Evolutionary conservation across 37 sponge, comb jelly and placozoan genomes (phyloP).

Genomic region (Amphimedon queenslandica): DNA sequence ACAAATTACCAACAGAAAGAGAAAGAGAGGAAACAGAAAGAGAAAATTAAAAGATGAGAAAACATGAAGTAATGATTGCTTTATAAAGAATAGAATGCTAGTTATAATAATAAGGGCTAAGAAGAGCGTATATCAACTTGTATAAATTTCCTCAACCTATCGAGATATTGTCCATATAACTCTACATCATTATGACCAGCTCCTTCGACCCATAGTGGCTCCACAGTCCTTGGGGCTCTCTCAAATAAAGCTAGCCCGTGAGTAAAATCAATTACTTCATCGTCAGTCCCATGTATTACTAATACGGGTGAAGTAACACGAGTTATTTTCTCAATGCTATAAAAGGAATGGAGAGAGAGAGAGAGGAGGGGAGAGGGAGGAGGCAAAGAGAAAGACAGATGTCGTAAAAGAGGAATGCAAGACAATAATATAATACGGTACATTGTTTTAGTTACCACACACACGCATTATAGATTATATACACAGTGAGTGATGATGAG

Average conservation of each 20-base stretch:
- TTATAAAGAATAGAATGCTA: background rate
- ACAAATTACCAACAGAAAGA: no score
- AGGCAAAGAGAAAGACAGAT: background rate
- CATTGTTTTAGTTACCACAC: background rate
- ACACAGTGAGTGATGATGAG: background rate
- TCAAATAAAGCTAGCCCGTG: slow-evolving; percentile 95
- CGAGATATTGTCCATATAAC: slow-evolving; percentile 89
- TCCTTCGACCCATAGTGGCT: slow-evolving; percentile 99
- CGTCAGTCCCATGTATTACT: slow-evolving; percentile 99
- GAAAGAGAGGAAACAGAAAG: no score
- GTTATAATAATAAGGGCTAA: background rate
- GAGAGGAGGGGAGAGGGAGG: background rate
- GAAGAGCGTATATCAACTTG: slow-evolving; percentile 70
- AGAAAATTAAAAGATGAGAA: background rate
- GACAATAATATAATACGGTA: background rate
- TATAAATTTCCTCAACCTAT: slow-evolving; percentile 86
- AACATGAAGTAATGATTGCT: background rate
- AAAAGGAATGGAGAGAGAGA: background rate
- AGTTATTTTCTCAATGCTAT: slow-evolving; percentile 82
- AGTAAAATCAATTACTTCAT: slow-evolving; percentile 97
- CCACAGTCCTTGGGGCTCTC: slow-evolving; percentile 88
- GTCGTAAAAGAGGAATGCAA: background rate
- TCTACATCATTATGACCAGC: slow-evolving; percentile 99
- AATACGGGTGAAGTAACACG: slow-evolving; percentile 80
- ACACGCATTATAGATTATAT: background rate